These are phyloP conservation scores for Montipora efflorescens DNA, from an alignment of 64 coral and sea anemone genomes.

Conservation along the genomic window DNA sequence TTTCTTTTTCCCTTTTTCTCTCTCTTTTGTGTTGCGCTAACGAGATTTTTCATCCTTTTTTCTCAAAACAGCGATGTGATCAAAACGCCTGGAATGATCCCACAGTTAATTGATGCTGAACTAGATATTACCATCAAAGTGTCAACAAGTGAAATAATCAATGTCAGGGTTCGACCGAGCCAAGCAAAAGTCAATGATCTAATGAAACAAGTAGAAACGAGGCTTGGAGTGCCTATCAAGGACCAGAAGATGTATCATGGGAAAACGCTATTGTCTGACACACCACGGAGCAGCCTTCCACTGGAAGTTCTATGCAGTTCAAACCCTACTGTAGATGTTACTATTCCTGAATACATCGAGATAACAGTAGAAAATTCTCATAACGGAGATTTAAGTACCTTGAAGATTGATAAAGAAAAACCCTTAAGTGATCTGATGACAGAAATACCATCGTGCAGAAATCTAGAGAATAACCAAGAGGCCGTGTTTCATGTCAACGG, in stretches of 20 bases:
- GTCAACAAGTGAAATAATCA: neutral
- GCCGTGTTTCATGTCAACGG: neutral
- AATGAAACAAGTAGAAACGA: neutral
- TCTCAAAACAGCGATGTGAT: neutral
- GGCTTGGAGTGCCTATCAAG: neutral
- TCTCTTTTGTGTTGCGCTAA: neutral
- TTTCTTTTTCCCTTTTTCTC: too few species aligned
- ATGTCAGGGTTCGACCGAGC: neutral
- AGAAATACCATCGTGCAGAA: neutral
- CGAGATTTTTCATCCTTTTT: neutral
- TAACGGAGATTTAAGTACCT: neutral
- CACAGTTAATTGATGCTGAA: neutral
- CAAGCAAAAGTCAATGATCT: slow-evolving; percentile 24
- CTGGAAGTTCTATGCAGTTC: neutral
- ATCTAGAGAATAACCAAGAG: neutral
- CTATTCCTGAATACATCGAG: slow-evolving; percentile 13
- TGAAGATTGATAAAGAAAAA: slow-evolving; percentile 33
- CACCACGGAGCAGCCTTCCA: neutral
- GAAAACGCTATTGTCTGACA: neutral
- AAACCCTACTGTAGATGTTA: neutral
- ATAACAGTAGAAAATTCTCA: slow-evolving; percentile 1
- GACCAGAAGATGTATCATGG: slow-evolving; percentile 21
- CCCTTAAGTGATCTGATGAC: neutral
- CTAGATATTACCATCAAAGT: neutral
- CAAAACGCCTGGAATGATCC: neutral